These are phyloP conservation scores for Eulemur rufifrons DNA, from an alignment of 2,113 vertebrate species.

Conservation along the genomic window DNA sequence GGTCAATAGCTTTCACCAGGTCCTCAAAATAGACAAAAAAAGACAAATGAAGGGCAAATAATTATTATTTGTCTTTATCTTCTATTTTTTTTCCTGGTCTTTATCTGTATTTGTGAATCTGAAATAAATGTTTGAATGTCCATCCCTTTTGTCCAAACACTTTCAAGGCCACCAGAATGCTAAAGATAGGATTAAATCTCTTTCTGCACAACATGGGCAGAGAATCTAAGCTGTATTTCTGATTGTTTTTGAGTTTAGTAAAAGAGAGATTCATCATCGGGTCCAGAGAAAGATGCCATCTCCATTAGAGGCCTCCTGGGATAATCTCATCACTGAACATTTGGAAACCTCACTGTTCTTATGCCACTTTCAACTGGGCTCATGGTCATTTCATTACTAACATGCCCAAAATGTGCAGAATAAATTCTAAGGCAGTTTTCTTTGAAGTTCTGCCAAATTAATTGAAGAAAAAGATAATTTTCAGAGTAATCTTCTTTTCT, in stretches of 20 bases:
- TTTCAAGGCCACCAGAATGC: too few relatives aligned
- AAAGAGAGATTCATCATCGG: not conserved
- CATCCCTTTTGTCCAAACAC: not conserved
- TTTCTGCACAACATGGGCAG: not conserved
- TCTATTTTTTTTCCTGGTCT: not conserved
- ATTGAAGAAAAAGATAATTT: not conserved
- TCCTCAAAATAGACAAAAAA: not conserved
- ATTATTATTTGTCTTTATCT: rapidly evolving
- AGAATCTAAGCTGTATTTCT: not conserved
- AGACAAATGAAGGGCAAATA: not conserved
- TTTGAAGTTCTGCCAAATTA: not conserved
- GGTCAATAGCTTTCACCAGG: not conserved
- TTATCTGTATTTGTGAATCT: not conserved
- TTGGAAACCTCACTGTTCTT: too few relatives aligned
- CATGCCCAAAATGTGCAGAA: not conserved
- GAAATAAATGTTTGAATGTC: not conserved
- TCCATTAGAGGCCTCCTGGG: too few relatives aligned
- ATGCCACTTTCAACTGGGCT: rapidly evolving
- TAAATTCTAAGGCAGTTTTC: not conserved
- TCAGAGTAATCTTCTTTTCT: not conserved
- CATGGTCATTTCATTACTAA: not conserved
- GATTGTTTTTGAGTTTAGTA: not conserved
- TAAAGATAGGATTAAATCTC: not conserved
- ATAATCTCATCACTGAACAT: too few relatives aligned
- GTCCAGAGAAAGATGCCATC: not conserved